Percentiles rank a stretch among this genome's conserved stretches.
Evolutionary conservation across 2,888 invertebrate species (phyloP).

Genomic region (Calephelis perditalis): DNA sequence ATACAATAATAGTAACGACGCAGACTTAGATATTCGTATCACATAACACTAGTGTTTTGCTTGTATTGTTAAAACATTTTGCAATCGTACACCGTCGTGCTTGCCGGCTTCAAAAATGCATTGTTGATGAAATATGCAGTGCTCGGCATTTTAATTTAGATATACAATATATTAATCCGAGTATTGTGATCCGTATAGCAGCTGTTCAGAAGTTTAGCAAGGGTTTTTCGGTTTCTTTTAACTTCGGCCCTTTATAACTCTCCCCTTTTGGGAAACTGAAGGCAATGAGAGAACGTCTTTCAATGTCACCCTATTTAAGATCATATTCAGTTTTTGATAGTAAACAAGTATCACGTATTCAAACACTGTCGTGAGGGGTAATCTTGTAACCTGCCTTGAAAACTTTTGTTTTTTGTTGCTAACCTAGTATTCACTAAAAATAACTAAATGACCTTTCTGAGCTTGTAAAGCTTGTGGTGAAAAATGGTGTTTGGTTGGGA

Average conservation of each 20-base stretch:
- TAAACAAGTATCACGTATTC: constrained; percentile 59
- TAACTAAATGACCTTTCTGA: neutral
- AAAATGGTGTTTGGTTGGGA: too few relatives aligned
- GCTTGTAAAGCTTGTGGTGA: too few relatives aligned
- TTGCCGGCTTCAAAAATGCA: constrained; percentile 47
- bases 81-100: constrained; percentile 45
- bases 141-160: constrained; percentile 50
- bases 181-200: constrained; percentile 61
- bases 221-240: constrained; percentile 66
- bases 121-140: constrained; percentile 47
- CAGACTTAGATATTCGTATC: constrained; percentile 50
- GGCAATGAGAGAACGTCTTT: constrained; percentile 59
- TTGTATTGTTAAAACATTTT: constrained; percentile 53
- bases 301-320: constrained; percentile 60
- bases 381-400: constrained; percentile 44
- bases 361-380: constrained; percentile 45
- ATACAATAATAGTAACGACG: neutral
- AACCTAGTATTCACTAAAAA: constrained; percentile 19
- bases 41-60: constrained; percentile 43
- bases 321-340: constrained; percentile 58
- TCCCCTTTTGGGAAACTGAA: constrained; percentile 55
- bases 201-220: constrained; percentile 62
- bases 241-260: constrained; percentile 62
- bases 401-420: constrained; percentile 26
- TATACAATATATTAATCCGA: constrained; percentile 62